phyloP scores from a whole-genome alignment of 2,113 vertebrate species.

The Heterotilapia buettikoferi region DNA sequence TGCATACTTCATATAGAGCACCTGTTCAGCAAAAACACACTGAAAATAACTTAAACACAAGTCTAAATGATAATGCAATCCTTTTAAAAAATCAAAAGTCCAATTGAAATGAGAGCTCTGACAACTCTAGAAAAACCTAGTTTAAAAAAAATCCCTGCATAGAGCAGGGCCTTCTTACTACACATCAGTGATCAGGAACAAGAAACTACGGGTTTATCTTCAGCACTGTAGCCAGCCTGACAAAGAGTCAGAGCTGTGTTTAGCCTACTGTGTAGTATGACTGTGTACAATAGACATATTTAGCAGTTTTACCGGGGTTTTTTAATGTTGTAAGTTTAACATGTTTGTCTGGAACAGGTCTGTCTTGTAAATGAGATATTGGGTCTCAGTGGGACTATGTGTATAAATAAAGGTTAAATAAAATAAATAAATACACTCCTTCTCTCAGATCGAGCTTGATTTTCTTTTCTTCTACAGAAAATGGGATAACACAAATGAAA shows the following conservation, averaged over 20 bases:
- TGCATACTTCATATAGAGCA: background rate
- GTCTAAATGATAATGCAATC: background rate
- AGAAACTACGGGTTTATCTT: background rate
- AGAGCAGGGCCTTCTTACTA: background rate
- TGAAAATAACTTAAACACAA: background rate
- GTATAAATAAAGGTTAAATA: background rate
- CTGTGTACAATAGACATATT: background rate
- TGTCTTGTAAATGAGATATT: background rate
- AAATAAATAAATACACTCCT: background rate
- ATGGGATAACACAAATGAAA: rapidly evolving
- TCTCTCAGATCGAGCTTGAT: background rate
- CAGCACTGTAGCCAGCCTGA: background rate
- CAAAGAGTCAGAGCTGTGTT: background rate
- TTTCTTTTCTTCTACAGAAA: background rate
- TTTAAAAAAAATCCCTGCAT: rapidly evolving
- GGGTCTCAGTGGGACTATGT: background rate
- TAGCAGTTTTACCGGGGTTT: background rate
- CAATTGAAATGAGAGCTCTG: background rate
- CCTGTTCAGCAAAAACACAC: background rate
- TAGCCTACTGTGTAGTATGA: background rate
- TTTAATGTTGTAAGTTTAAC: background rate
- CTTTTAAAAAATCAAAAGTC: background rate
- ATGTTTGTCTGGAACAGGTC: background rate
- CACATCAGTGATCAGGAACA: background rate
- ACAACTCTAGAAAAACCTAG: background rate